Evolutionary conservation across 2,888 invertebrate genomes (phyloP).

Genomic region (Synergus itoensis): DNA sequence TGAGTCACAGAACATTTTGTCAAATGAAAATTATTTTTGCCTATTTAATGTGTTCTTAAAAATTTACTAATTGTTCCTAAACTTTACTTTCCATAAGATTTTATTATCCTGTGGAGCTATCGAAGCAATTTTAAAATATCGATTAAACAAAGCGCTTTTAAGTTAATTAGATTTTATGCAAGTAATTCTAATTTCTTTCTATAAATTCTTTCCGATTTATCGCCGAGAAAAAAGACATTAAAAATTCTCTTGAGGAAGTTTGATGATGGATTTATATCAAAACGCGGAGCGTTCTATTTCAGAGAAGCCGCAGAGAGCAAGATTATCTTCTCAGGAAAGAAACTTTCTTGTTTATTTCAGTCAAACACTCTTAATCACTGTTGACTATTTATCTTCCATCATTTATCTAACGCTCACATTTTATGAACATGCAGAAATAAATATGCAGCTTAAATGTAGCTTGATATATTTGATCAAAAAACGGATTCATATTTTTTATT

Average conservation of each 20-base stretch:
- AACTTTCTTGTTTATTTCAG: constrained; percentile 6
- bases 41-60: too few relatives aligned
- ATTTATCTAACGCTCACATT: background rate
- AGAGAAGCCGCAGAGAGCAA: background rate
- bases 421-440: constrained; percentile 6
- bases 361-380: background rate
- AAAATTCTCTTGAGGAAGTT: background rate
- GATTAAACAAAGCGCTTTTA: too few relatives aligned
- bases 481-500: background rate
- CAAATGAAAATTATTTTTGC: background rate
- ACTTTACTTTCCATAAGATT: background rate
- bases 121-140: background rate
- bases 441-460: background rate
- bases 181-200: background rate
- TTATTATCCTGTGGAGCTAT: background rate
- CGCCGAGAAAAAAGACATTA: background rate
- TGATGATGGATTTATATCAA: background rate
- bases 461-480: background rate
- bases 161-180: background rate
- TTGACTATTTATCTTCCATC: constrained; percentile 16
- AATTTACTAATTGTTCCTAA: too few relatives aligned
- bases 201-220: background rate
- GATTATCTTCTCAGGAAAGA: background rate
- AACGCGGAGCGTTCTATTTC: background rate
- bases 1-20: background rate